These are phyloP conservation scores for Cecropterus lyciades DNA, from an alignment of 1,140 invertebrate species.

Conservation along the genomic window DNA sequence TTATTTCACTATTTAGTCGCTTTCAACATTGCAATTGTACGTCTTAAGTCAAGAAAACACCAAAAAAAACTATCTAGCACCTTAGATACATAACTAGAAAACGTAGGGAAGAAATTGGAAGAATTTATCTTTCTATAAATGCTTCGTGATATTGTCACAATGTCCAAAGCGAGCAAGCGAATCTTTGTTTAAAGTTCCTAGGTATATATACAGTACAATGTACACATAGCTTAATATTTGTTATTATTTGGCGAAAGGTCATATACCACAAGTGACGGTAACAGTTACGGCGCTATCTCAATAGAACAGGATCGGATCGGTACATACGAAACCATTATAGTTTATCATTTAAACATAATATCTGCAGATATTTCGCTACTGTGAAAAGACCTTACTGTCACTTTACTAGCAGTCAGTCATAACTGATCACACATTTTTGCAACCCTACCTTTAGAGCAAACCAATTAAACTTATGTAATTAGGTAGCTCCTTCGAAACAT, in stretches of 20 bases:
- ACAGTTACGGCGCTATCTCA: too few relatives aligned
- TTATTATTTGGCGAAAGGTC: conserved; percentile 10
- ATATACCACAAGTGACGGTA: too few relatives aligned
- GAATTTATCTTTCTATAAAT: neutral
- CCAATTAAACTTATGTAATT: too few relatives aligned
- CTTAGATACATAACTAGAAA: neutral
- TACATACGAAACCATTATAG: too few relatives aligned
- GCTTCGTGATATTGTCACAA: neutral
- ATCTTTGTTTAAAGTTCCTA: neutral
- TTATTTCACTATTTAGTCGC: neutral
- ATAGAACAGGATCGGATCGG: too few relatives aligned
- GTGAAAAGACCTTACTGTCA: too few relatives aligned
- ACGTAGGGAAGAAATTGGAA: neutral
- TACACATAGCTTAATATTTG: conserved; percentile 15
- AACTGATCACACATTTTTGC: too few relatives aligned
- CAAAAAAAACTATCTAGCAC: neutral
- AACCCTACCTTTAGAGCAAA: too few relatives aligned
- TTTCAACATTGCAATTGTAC: conserved; percentile 5
- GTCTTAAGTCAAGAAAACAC: neutral
- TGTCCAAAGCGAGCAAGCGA: conserved; percentile 7
- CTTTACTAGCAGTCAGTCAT: too few relatives aligned
- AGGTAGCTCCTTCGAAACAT: too few relatives aligned
- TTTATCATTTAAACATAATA: too few relatives aligned
- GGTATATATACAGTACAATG: conserved; percentile 10
- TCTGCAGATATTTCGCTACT: too few relatives aligned